A percentile compares a stretch with the other conserved stretches of the same genome.
Conservation (phyloP, 92 coral and sea anemone species). For the Phenganax marumi region DNA sequence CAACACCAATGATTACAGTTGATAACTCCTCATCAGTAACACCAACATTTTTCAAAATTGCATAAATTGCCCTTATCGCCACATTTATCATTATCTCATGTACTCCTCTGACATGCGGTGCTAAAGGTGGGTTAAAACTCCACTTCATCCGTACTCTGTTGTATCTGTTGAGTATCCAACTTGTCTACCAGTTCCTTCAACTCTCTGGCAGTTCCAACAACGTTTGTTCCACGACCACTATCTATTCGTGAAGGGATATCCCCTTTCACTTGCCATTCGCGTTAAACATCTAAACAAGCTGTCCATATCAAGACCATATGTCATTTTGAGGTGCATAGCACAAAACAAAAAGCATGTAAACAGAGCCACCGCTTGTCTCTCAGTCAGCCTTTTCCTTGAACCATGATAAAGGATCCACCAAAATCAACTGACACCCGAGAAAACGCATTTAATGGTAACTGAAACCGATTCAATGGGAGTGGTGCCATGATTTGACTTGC, state of each 20-base stretch:
- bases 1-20: not conserved
- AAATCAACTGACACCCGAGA: conserved; percentile 7
- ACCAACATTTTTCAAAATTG: conserved; percentile 23
- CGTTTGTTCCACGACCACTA: conserved; percentile 8
- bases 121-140: conserved; percentile 1
- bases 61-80: conserved; percentile 18
- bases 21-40: conserved; percentile 23
- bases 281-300: conserved; percentile 15
- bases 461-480: not conserved
- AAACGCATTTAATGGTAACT: not conserved
- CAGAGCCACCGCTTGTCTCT: conserved; percentile 33
- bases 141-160: conserved; percentile 5
- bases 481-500: not conserved
- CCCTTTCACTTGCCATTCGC: conserved; percentile 1
- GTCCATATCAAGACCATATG: conserved; percentile 35
- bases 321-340: conserved; percentile 36
- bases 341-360: conserved; percentile 14
- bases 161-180: not conserved
- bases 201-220: not conserved
- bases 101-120: conserved; percentile 19
- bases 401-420: not conserved
- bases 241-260: not conserved
- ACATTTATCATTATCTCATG: conserved; percentile 40
- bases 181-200: not conserved
- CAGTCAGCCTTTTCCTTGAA: not conserved